Evolutionary conservation across 1,140 invertebrate species (phyloP).

Genomic region (Anthonomus grandis): DNA sequence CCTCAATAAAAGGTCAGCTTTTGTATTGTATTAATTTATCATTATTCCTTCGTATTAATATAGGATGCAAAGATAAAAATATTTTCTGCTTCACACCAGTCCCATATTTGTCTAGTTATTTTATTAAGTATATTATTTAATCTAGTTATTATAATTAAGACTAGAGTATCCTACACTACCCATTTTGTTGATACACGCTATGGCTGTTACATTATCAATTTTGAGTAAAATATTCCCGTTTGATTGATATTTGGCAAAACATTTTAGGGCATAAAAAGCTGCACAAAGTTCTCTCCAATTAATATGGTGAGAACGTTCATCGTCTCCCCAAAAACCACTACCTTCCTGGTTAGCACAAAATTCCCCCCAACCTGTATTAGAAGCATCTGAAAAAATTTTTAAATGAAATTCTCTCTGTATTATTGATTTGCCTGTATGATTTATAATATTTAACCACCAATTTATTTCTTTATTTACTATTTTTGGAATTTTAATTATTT

Average conservation of each 20-base stretch:
- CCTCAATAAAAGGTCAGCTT: slow-evolving; percentile 34
- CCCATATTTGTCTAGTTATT: slow-evolving; percentile 6
- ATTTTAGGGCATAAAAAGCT: slow-evolving; percentile 10
- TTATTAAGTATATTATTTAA: too few species aligned
- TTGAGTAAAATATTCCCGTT: slow-evolving; percentile 4
- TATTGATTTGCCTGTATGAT: background rate
- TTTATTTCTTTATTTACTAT: background rate
- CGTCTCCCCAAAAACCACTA: slow-evolving; percentile 30
- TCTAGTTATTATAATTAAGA: slow-evolving; percentile 1
- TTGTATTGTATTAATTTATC: slow-evolving; percentile 29
- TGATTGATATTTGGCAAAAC: slow-evolving; percentile 4
- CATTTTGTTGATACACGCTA: slow-evolving; percentile 11
- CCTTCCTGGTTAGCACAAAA: slow-evolving; percentile 13
- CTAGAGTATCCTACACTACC: background rate
- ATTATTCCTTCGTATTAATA: too few species aligned
- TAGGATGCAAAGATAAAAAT: slow-evolving; percentile 30
- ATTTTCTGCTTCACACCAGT: slow-evolving; percentile 6
- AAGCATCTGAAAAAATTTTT: slow-evolving; percentile 5
- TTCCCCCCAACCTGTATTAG: slow-evolving; percentile 9
- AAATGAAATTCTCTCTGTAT: background rate
- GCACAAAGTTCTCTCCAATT: slow-evolving; percentile 12
- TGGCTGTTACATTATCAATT: slow-evolving; percentile 13
- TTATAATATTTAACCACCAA: slow-evolving; percentile 12
- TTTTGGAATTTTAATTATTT: background rate
- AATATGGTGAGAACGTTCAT: slow-evolving; percentile 20